Base-by-base conservation (phyloP, 2,797 vertebrate species). In the Spinibarbus caldwelli region DNA sequence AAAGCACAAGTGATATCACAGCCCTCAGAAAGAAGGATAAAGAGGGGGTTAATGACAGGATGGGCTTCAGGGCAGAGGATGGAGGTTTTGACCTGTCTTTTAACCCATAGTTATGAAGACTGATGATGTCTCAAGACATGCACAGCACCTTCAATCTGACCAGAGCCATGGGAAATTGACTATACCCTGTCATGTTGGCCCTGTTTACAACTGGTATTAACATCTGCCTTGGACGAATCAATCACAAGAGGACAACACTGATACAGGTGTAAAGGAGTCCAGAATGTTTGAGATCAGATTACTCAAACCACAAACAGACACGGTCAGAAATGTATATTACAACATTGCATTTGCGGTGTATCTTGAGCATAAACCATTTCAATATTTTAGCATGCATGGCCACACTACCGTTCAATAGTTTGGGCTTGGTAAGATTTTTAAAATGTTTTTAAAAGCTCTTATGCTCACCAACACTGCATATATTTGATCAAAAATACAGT, bases 31-130 rank as follows among this genome's bases (percentile, higher is more conserved):
- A 19, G 59, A 82, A 67, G 81, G 68, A 84, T 84, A 72, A 78
- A 64, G 73, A 84, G 66, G 31, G 85, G 84, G 84, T 86, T 86
- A 90, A 88, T 90, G 87, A 90, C 47, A 84, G 81, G 86, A 85
- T 70, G 84, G 31, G 83, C 66, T 85, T 78, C 31, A 29, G 72
- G 38, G 83, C 54, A 78, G 38, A 84, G 79, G 54, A 80, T 83
- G 86, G 84, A 84, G 84, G 72, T 84, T n/a, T 83, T 81, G 73
- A 76, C 86, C 54, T 45, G 68, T 87, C 72, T 84, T 80, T 68
- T 64, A 87, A 67, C 62, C 54, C 68, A 79, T 29, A 43, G 41
- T 79, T 82, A 77, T 81, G 76, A 86, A 90, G 84, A 86, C 78
- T 75, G 81, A 86, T 86, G 87, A 87, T 47, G 70, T 88, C 78